Evolutionary conservation across 2,888 invertebrate species (phyloP), one percentile per base, ranked within the genome.

Genomic region (Drosophila buzzatii): DNA sequence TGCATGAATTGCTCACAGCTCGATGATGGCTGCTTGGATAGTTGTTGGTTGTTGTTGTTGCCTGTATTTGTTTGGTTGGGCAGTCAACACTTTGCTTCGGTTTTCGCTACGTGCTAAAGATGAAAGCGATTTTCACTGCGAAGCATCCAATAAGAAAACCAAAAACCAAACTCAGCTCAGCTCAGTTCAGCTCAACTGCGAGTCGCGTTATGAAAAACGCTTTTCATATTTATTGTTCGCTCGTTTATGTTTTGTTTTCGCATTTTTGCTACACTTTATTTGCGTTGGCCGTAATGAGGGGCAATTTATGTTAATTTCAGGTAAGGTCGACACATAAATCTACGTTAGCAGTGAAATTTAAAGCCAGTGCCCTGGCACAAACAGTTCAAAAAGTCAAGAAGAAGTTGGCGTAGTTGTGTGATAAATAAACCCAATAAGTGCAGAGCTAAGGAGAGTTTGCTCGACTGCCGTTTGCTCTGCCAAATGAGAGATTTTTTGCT

Each of bases 271-370:
- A 64, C 59, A 65, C 47, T 78, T 79, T 73, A 77, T 77, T 81
- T 77, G 76, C 59, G 67, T 57, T 72, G 49, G 58, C 55, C 60
- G 70, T 87, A 85, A 85, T 89, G 85, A 89, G 83, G 74, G 82
- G 90, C 83, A 85, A 85, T 85, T 85, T 85, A 88, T 85, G 81
- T 76, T 85, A 80, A 89, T 85, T 89, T 89, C 77, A 73, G 83
- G 68, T 76, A 64, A 64, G 90, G 85, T 88, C 83, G 58, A 37
- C 74, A 73, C 85, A 85, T 85, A 85, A 85, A 85, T 89, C 88
- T 58, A 64, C 67, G 74, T 77, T 88, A 89, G 76, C 71, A 89
- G 90, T 73, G 83, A 85, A 89, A 85, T 80, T 89, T 88, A 85
- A 75, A 70, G 74, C 65, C 71, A 78, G 49, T 73, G 62, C 45